These are phyloP conservation scores for Laticauda laticaudata DNA, from an alignment of 2,113 vertebrate genomes.

Conservation along the genomic window DNA sequence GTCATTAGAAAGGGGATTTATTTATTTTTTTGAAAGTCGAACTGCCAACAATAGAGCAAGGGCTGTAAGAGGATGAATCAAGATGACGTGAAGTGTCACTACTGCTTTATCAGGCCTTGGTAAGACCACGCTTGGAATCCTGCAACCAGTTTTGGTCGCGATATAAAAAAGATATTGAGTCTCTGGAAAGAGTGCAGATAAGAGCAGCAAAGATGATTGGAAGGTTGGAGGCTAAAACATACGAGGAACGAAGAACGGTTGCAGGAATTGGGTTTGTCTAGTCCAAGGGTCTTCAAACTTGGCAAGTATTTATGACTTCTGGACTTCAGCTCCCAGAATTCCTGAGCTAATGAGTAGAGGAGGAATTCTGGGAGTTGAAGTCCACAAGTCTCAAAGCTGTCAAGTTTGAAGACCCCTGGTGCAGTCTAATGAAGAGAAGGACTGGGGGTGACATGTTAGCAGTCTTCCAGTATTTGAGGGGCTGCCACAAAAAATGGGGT, in stretches of 20 bases:
- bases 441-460: neutral
- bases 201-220: neutral
- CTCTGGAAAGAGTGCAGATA: neutral
- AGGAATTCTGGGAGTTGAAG: too few species aligned
- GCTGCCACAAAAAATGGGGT: too few species aligned
- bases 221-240: neutral
- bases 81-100: neutral
- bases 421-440: neutral
- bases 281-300: neutral
- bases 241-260: neutral
- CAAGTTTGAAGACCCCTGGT: too few species aligned
- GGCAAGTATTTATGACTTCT: too few species aligned
- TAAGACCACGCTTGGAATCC: neutral
- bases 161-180: neutral
- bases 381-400: too few species aligned
- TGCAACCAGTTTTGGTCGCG: neutral
- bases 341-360: too few species aligned
- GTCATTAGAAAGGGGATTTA: neutral
- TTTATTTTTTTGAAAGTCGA: neutral
- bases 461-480: neutral
- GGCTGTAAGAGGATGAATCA: neutral
- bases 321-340: too few species aligned
- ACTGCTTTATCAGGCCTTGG: neutral
- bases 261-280: neutral
- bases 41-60: neutral